Conservation (phyloP, 2,113 vertebrate genomes). For the Ailuropoda melanoleuca region DNA sequence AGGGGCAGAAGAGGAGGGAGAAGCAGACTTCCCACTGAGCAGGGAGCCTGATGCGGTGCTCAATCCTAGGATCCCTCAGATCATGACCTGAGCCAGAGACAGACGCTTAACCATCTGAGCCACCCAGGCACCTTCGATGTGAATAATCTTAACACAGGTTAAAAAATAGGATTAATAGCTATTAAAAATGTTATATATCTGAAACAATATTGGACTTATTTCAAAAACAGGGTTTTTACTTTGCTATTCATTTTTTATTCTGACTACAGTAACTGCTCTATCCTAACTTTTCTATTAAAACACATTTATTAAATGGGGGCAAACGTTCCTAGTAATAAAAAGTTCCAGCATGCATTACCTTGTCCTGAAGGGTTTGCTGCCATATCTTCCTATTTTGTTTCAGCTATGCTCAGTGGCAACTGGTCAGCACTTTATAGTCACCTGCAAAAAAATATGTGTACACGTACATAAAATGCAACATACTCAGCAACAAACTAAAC, state of each 20-base stretch:
- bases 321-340: neutral
- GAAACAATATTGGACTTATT: neutral
- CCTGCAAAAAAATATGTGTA: conserved; percentile 69
- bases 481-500: conserved; percentile 35
- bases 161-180: neutral
- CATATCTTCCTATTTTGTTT: conserved; percentile 79
- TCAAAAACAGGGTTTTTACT: conserved; percentile 35
- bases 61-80: neutral
- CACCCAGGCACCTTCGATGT: neutral
- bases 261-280: neutral
- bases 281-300: conserved; percentile 37
- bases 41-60: neutral
- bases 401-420: conserved; percentile 54
- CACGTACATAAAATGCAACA: conserved; percentile 25
- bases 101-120: neutral
- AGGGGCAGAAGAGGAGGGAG: neutral
- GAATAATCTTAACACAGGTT: conserved; percentile 25
- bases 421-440: conserved; percentile 57
- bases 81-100: neutral
- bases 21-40: neutral
- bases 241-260: conserved; percentile 19
- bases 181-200: conserved; percentile 15
- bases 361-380: conserved; percentile 86
- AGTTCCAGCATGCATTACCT: conserved; percentile 78
- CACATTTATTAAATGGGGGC: neutral